Base-by-base conservation (phyloP, 2,888 invertebrate genomes). In the Augochlorella aurata region DNA sequence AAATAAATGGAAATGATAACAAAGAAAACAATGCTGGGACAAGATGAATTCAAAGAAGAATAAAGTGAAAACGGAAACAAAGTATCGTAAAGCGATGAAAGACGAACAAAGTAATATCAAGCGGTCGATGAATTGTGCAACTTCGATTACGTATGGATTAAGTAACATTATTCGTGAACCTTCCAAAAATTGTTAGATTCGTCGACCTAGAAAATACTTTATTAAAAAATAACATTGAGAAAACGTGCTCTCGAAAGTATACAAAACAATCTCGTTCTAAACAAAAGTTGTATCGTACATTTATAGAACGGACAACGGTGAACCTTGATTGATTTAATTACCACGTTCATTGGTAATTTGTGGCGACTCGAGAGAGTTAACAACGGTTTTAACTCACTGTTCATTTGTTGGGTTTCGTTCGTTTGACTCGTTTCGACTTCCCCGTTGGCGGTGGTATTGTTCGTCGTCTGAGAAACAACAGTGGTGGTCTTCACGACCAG, bases 371-470 rank as follows among this genome's bases (percentile, higher is more conserved):
- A 7, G 38, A 63, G 63, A 38, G 65, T 65, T 44, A 44, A n/a
- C 44, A 12, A 63, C 29, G 44, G 77, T 73, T 71, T 79, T 86
- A 1, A 92, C 93, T 92, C 88, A 93, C 93, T 93, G 89, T 93
- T 93, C 74, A 93, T 90, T 89, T 93, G 92, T 74, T 93, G 92
- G 47, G 90, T 89, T 79, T 93, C 92, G 72, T 89, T 93, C 66
- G 90, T 90, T 80, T 92, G 91, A 77, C 89, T 91, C 24, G 91
- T 91, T 75, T 93, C 93, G 52, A 93, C 88, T 50, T 93, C 93
- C 16, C 93, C 93, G 68, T 93, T 93, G 16, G 91, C 90, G 52
- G 93, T 92, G 18, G 90, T 90, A 29, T 92, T 93, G 73, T 93
- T 93, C 38, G 90, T 92, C 21, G 92, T 90, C 77, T 92, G 92